Conservation (phyloP, 2,797 vertebrate species). For the Aviceda leuphotes region DNA sequence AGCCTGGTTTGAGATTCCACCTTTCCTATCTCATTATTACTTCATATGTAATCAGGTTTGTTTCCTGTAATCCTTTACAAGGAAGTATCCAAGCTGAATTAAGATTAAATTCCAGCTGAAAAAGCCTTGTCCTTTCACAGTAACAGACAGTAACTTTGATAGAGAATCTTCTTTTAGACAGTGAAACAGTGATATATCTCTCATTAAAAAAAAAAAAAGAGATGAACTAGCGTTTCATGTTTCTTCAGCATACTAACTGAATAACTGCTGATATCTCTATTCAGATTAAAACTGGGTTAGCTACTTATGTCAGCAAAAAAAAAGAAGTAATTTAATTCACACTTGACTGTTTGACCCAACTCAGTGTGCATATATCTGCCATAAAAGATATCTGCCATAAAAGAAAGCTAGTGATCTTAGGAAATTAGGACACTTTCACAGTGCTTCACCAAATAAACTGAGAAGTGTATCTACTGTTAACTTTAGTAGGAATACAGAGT, state of each 20-base stretch:
- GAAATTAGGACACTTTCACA: background rate
- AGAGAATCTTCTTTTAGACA: background rate
- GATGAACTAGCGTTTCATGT: background rate
- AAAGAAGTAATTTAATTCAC: background rate
- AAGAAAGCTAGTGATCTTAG: background rate
- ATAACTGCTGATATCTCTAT: background rate
- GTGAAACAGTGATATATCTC: background rate
- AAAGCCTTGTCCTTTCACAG: background rate
- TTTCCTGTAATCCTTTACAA: background rate
- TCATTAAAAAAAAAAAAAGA: background rate
- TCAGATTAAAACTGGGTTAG: constrained; percentile 24
- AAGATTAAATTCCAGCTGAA: background rate
- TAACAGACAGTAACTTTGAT: background rate
- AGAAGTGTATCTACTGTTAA: background rate
- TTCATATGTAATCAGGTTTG: background rate
- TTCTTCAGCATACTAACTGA: background rate
- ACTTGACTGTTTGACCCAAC: constrained; percentile 5
- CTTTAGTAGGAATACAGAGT: background rate
- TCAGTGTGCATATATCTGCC: background rate
- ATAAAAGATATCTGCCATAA: background rate
- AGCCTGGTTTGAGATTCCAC: background rate
- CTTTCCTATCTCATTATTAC: background rate
- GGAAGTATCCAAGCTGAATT: background rate
- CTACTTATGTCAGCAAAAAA: background rate
- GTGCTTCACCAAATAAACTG: background rate